A percentile compares a stretch with the other conserved stretches of the same genome.
Evolutionary conservation across 2,113 vertebrate species (phyloP).

Genomic region (Synchiropus splendidus): DNA sequence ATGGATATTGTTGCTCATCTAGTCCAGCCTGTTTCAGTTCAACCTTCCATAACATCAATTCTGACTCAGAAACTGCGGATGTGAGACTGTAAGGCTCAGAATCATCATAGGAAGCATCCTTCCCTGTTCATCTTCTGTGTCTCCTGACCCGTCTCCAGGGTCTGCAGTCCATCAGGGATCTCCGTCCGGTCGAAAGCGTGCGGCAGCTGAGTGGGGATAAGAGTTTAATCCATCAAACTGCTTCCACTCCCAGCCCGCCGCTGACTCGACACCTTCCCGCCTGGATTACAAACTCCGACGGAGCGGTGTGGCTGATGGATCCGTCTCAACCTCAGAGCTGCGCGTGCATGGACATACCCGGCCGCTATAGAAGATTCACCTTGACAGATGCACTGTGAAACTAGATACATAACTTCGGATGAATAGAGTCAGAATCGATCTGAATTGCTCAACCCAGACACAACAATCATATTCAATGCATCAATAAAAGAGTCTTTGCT

Average conservation of each 20-base stretch:
- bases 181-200: constrained; percentile 21
- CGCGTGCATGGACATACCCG: constrained; percentile 4
- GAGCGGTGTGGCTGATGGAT: constrained; percentile 1
- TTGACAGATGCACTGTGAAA: constrained; percentile 15
- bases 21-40: no score
- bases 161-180: constrained; percentile 46
- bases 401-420: no score
- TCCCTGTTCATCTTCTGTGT: no score
- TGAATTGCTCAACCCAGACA: no score
- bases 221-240: constrained; percentile 61
- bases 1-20: no score
- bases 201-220: constrained; percentile 43
- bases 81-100: constrained; percentile 17
- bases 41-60: no score
- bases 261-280: constrained; percentile 51
- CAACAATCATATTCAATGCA: no score
- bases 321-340: constrained; percentile 8
- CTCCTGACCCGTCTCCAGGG: no score
- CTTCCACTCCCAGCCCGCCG: constrained; percentile 28
- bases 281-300: constrained; percentile 49
- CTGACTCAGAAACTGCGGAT: no score
- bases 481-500: no score
- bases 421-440: no score
- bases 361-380: constrained; percentile 1
- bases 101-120: no score